Evolutionary conservation across 1,140 invertebrate genomes (phyloP).

Genomic region (Drosophila prosaltans): DNA sequence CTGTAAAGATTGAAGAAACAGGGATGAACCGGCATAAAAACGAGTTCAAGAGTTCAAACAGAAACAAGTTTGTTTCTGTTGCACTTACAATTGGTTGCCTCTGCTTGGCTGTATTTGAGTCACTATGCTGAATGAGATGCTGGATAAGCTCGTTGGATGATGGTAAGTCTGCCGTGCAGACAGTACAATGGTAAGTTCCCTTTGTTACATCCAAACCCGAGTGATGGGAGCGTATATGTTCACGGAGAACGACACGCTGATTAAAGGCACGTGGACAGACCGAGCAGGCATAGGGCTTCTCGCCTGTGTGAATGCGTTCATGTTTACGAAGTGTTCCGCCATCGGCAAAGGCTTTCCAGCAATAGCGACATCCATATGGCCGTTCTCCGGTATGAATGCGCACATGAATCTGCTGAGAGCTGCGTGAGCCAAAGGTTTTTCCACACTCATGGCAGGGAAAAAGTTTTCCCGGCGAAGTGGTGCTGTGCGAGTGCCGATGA

Average conservation of each 20-base stretch:
- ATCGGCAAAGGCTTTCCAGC: slow-evolving; percentile 99
- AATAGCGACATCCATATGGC: slow-evolving; percentile 97
- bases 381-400: slow-evolving; percentile 91
- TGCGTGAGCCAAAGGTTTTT: slow-evolving; percentile 93
- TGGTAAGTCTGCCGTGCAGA: slow-evolving; percentile 88
- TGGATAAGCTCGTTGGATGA: slow-evolving; percentile 90
- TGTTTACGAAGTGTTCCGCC: slow-evolving; percentile 98
- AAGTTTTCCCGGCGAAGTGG: slow-evolving; percentile 86
- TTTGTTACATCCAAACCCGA: slow-evolving; percentile 88
- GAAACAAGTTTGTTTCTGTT: not conserved
- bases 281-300: slow-evolving; percentile 98
- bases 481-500: slow-evolving; percentile 87
- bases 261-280: slow-evolving; percentile 94
- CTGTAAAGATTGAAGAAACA: slow-evolving; percentile 62
- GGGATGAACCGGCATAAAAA: not conserved
- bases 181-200: slow-evolving; percentile 88
- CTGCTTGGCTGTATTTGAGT: slow-evolving; percentile 91
- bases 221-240: slow-evolving; percentile 92
- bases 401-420: slow-evolving; percentile 96
- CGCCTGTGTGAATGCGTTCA: slow-evolving; percentile 98
- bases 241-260: slow-evolving; percentile 91
- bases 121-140: slow-evolving; percentile 92
- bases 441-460: slow-evolving; percentile 94
- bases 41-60: not conserved
- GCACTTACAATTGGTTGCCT: slow-evolving; percentile 87